Evolutionary conservation across 1,140 invertebrate species (phyloP), one percentile per base, ranked within the genome.

Genomic region (Cecropterus lyciades): DNA sequence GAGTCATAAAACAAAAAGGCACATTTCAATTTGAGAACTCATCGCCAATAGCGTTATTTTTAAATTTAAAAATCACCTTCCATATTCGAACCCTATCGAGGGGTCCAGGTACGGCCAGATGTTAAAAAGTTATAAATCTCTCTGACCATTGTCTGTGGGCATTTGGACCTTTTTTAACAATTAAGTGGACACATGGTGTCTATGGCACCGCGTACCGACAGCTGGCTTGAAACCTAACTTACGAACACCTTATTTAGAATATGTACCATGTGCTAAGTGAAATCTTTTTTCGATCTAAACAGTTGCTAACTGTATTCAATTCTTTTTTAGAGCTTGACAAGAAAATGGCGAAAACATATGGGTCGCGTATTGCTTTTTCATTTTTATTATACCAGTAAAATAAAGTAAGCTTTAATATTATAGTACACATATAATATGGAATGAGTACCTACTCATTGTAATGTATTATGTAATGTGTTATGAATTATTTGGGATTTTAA

Each of bases 71-170:
- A 56, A 56, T 56, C 53, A 43, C 53, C 53, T 43, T 43, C 53
- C 14, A 57, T 57, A 57, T 45, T 57, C 40, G 20, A 69, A 60
- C 48, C 55, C 49, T 52, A 57, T 66, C 30, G 56, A 56, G 20
- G 64, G 33, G 59, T 52, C 77, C 81, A 83, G 81, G 79, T 85
- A 83, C 49, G 49, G 67, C 73, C 83, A 86, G 84, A 86, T 86
- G 84, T 84, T 75, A 67, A 56, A 74, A 66, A 45, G 73, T 75
- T 77, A 84, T 86, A 84, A 86, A 86, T 86, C 80, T 85, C 70
- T 73, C 69, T 42, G 46, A 45, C 80, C 55, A 80, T 84, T 84
- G 83, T 85, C 77, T 82, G 82, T 71, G 70, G 70, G 42, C 53
- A 67, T 60, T 53, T 64, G 73, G 43, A 68, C 65, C 75, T 84